Evolutionary conservation across 2,113 vertebrate genomes (phyloP).

Genomic region (Gopherus flavomarginatus): DNA sequence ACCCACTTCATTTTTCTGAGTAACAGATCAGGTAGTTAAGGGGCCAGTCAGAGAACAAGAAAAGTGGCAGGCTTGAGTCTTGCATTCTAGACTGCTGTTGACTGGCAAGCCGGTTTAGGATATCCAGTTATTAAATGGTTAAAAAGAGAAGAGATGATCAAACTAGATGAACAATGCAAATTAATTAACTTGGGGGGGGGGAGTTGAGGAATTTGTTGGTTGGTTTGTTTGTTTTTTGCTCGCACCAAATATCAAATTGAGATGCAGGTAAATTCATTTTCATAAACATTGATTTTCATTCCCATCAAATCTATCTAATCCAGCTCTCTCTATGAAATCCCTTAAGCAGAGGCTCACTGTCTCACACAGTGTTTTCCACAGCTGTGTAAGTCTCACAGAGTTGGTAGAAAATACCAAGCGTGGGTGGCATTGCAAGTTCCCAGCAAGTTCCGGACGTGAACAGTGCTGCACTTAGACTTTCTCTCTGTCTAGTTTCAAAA

Average conservation of each 20-base stretch:
- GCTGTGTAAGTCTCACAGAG: conserved; percentile 56
- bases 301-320: conserved; percentile 61
- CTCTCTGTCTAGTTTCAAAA: conserved; percentile 39
- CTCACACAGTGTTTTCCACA: conserved; percentile 38
- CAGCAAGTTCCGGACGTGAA: conserved; percentile 65
- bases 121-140: conserved; percentile 5
- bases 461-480: conserved; percentile 70
- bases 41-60: not conserved
- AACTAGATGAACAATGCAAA: conserved; percentile 13
- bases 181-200: conserved; percentile 24
- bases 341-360: conserved; percentile 56
- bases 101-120: not conserved
- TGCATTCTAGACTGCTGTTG: not conserved
- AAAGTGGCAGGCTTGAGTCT: not conserved
- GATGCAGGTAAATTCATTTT: conserved; percentile 66
- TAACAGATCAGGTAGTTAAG: not conserved
- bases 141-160: not conserved
- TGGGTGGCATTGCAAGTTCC: conserved; percentile 69
- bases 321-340: conserved; percentile 59
- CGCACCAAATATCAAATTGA: conserved; percentile 54
- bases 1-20: not conserved
- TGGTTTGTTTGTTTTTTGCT: not conserved
- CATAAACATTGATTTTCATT: conserved; percentile 56
- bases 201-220: not conserved
- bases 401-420: conserved; percentile 65